A percentile compares a stretch with the other conserved stretches of the same genome.
These are phyloP conservation scores for Oreocharis arfaki DNA, from an alignment of 2,113 vertebrate species.

Conservation along the genomic window DNA sequence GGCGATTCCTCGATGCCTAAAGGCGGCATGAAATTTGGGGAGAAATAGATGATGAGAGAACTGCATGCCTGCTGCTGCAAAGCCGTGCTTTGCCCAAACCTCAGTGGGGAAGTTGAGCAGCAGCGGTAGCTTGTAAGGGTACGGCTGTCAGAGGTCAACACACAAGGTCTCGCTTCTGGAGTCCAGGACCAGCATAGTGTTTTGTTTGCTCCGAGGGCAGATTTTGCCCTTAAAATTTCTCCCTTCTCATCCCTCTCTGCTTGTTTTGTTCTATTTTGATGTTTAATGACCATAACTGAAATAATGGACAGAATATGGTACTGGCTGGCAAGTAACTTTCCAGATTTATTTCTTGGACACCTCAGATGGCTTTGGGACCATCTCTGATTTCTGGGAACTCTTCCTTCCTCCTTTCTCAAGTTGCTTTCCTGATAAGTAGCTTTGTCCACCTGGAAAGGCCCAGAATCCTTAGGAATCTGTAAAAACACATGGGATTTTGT, in stretches of 20 bases:
- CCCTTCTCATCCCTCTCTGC: background rate
- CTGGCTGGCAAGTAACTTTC: background rate
- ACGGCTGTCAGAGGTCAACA: background rate
- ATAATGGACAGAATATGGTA: background rate
- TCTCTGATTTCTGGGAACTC: background rate
- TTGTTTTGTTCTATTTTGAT: background rate
- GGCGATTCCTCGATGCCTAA: background rate
- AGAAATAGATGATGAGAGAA: background rate
- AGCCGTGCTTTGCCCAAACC: background rate
- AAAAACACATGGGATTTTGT: background rate
- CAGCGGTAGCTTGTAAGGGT: background rate
- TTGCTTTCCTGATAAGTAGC: background rate
- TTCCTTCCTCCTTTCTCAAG: background rate
- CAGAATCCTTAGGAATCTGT: background rate
- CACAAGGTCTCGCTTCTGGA: background rate
- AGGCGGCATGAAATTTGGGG: background rate
- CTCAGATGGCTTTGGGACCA: background rate
- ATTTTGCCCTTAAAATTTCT: background rate
- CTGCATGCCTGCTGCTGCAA: background rate
- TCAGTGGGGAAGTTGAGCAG: background rate
- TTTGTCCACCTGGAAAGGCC: background rate
- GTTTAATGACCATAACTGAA: constrained; percentile 18
- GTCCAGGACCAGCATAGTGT: background rate
- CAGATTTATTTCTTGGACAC: background rate
- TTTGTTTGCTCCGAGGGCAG: background rate